Evolutionary conservation across 2,888 invertebrate species (phyloP), one percentile per base, ranked within the genome.

Genomic region (Orchesellides sinensis): DNA sequence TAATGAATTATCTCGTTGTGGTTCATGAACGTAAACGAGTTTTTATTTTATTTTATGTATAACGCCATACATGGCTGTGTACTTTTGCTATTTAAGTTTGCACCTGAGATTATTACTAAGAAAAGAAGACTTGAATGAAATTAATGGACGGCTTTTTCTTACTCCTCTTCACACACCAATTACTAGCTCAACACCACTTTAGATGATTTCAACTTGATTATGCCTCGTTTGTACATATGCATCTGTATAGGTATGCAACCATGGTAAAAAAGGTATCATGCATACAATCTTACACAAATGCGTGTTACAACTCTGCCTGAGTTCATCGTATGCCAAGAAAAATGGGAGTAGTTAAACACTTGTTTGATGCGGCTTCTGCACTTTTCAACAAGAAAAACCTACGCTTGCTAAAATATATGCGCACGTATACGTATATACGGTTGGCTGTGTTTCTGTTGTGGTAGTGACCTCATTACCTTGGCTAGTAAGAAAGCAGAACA

Each of bases 401-500:
- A 35, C 27, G 17, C 25, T 29, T 40, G 23, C 65, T 47, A 21
- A 40, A 23, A 35, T 27, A 68, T 52, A 17, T 23, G 14, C 14
- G 5, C 32, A 69, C 21, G 45, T 45, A 49, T 12, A 35, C 5
- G 3, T 8, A 56, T 52, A 40, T 40, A 74, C 54, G 68, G 61
- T 61, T 59, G 45, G 35, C 32, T 65, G 65, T 45, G 54, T 79
- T 68, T 77, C 47, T 32, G 29, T 73, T 69, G 69, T 83, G 84
- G 72, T 73, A 69, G 82, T 84, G 84, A 84, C 84, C 84, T 73
- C 84, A 84, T 82, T 84, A 77, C 78, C 73, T 75, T 74, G 78
- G 82, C 78, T 84, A 82, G 85, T 84, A 83, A 81, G 82, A 83
- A 85, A 85, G 84, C 83, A 85, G 84, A 85, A 85, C 85, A 85